Evolutionary conservation across 2,113 vertebrate genomes (phyloP).

Genomic region (Vulpes ferrilata): DNA sequence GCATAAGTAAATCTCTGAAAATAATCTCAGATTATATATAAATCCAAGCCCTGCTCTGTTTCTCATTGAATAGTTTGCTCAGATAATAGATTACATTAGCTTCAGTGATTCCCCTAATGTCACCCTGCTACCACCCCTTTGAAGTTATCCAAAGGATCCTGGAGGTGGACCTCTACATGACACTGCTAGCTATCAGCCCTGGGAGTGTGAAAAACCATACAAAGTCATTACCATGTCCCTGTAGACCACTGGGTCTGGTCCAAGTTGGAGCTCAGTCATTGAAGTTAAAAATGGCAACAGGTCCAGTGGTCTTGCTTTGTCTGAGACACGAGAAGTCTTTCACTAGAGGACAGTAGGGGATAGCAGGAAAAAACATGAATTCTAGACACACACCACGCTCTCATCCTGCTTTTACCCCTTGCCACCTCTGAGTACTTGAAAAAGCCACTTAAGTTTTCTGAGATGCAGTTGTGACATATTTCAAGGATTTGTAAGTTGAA

Average conservation of each 20-base stretch:
- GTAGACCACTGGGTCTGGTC: neutral
- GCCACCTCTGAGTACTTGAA: neutral
- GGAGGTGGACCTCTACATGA: neutral
- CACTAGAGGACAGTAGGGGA: neutral
- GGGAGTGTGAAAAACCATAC: fast-evolving
- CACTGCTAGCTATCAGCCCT: neutral
- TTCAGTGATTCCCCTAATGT: neutral
- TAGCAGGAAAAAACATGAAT: neutral
- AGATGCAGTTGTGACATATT: neutral
- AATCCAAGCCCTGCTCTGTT: neutral
- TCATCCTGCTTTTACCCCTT: neutral
- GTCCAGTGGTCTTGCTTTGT: neutral
- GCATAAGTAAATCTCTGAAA: neutral
- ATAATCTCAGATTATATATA: neutral
- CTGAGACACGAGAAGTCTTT: neutral
- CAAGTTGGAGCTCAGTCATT: neutral
- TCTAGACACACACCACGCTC: neutral
- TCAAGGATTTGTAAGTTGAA: neutral
- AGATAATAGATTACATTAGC: neutral
- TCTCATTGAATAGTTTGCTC: neutral
- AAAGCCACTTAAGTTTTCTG: neutral
- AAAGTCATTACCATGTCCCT: neutral
- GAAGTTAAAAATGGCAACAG: neutral
- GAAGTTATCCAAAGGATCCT: neutral
- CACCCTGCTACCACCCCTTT: neutral